Conservation (phyloP, 2,113 vertebrate genomes). For the Pitta sordida region DNA sequence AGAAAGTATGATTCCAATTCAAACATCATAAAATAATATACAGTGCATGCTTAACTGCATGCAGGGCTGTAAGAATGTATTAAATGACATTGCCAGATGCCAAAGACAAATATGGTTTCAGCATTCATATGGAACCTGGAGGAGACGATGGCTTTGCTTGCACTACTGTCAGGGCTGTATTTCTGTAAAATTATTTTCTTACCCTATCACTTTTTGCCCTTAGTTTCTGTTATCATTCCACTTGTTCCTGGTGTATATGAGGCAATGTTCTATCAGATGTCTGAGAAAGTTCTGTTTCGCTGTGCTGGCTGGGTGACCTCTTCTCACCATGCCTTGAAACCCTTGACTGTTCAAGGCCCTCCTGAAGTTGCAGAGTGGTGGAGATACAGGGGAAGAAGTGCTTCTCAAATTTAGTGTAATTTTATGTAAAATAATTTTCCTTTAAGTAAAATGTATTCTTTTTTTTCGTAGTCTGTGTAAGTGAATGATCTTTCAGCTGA, state of each 20-base stretch:
- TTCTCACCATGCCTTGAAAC: neutral
- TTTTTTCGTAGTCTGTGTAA: neutral
- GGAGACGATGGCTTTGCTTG: constrained; percentile 16
- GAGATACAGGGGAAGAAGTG: neutral
- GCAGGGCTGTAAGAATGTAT: constrained; percentile 63
- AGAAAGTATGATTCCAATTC: constrained; percentile 76
- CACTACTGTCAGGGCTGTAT: constrained; percentile 31
- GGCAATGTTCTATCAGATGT: neutral
- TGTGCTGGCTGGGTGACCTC: neutral
- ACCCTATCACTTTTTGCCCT: neutral
- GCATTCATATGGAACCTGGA: constrained; percentile 53
- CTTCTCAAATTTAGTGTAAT: neutral
- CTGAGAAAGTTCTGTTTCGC: neutral
- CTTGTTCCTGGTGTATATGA: neutral
- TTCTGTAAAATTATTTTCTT: constrained; percentile 11
- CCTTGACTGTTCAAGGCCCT: neutral
- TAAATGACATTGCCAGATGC: constrained; percentile 75
- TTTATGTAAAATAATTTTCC: no score
- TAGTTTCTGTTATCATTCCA: neutral
- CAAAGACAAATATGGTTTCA: constrained; percentile 72
- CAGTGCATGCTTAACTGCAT: constrained; percentile 72
- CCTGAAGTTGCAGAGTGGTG: neutral
- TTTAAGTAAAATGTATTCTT: neutral
- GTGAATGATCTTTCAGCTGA: neutral
- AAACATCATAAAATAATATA: constrained; percentile 83